Conservation (phyloP, 2,113 vertebrate genomes). For the Falcunculus frontatus region DNA sequence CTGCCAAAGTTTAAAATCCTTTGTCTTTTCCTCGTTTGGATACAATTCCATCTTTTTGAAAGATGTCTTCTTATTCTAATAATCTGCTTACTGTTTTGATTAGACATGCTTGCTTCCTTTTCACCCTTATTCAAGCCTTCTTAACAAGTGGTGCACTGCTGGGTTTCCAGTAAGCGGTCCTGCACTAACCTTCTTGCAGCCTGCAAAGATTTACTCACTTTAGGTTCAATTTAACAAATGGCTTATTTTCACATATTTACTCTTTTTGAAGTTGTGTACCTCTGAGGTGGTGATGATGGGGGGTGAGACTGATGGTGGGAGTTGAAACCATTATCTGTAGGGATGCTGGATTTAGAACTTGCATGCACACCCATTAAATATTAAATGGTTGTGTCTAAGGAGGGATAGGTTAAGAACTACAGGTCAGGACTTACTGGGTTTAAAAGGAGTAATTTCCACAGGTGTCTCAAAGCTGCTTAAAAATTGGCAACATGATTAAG, state of each 20-base stretch:
- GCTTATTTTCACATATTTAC: not conserved
- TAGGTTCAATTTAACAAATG: not conserved
- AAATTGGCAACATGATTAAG: not conserved
- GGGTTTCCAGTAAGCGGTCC: not conserved
- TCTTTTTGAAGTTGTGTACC: not conserved
- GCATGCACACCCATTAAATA: not conserved
- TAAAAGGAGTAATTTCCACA: not conserved
- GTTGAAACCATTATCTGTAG: not conserved
- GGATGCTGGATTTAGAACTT: not conserved
- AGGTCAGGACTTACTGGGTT: not conserved
- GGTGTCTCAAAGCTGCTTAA: not conserved
- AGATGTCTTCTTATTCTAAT: constrained; percentile 6
- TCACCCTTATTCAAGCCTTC: not conserved
- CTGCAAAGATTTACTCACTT: not conserved
- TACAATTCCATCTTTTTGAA: not conserved
- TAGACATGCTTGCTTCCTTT: not conserved
- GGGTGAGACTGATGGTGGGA: not conserved
- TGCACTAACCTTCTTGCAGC: not conserved
- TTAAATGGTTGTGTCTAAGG: not conserved
- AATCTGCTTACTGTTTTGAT: not conserved
- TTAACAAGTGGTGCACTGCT: not conserved
- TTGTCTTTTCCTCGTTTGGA: not conserved
- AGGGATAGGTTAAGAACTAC: not conserved
- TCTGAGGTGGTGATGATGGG: not conserved
- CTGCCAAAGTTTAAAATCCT: not conserved